phyloP scores from a whole-genome alignment of 2,797 vertebrate species.

The Gymnopithys bicolor region DNA sequence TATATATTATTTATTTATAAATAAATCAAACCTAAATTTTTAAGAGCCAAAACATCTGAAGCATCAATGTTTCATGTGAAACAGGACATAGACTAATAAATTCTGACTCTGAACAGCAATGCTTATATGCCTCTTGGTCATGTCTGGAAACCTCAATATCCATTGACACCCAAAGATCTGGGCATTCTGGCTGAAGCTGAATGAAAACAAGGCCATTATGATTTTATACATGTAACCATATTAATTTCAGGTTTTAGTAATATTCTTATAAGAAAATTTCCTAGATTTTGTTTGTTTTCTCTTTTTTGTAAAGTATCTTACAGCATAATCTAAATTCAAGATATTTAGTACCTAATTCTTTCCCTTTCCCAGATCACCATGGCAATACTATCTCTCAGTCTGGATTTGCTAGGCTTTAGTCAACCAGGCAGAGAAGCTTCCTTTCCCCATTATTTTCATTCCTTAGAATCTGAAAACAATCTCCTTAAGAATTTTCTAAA shows the following conservation, averaged over 20 bases:
- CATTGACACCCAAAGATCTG: neutral
- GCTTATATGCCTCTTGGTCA: neutral
- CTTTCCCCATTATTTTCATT: neutral
- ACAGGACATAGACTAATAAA: neutral
- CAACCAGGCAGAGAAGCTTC: neutral
- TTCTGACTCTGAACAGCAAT: neutral
- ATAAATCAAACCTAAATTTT: neutral
- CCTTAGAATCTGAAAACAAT: neutral
- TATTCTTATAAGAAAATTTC: neutral
- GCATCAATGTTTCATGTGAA: neutral
- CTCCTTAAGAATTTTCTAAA: neutral
- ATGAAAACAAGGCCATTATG: neutral
- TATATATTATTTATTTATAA: neutral
- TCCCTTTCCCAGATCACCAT: neutral
- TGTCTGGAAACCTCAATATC: neutral
- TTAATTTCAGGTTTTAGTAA: neutral
- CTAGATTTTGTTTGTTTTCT: neutral
- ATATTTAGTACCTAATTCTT: neutral
- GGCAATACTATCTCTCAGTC: neutral
- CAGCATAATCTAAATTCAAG: neutral
- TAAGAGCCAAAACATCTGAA: neutral
- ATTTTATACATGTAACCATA: neutral
- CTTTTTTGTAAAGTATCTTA: neutral
- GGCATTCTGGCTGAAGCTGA: neutral
- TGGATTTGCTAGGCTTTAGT: neutral